These are phyloP conservation scores for Thomomys bottae DNA, from an alignment of 2,113 vertebrate genomes.

Conservation along the genomic window DNA sequence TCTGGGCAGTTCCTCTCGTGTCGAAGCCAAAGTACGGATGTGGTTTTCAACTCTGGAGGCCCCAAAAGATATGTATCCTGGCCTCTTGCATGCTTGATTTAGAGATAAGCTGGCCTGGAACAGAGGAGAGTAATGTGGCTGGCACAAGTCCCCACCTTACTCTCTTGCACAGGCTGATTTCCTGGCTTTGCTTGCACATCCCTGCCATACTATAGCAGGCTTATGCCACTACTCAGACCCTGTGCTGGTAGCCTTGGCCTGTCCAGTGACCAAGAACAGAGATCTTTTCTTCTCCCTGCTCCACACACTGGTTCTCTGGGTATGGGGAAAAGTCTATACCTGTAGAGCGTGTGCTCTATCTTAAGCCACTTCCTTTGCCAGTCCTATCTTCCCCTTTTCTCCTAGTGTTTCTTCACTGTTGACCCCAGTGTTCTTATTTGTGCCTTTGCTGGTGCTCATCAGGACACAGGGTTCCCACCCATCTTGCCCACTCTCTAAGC, in stretches of 20 bases:
- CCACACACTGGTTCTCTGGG: background rate
- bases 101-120: constrained; percentile 69
- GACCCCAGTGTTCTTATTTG: background rate
- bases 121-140: background rate
- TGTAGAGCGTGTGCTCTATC: background rate
- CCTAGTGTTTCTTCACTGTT: accelerated
- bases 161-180: accelerated
- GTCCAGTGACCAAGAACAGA: accelerated
- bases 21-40: constrained; percentile 74
- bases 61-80: constrained; percentile 68
- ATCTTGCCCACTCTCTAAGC: background rate
- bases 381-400: too few relatives aligned
- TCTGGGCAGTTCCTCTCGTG: constrained; percentile 66
- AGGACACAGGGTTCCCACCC: background rate
- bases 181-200: background rate
- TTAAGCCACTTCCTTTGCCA: too few relatives aligned
- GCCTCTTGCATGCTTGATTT: constrained; percentile 49
- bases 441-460: accelerated
- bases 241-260: background rate
- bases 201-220: accelerated
- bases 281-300: background rate
- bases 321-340: too few relatives aligned
- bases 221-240: background rate
- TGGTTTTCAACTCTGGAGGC: constrained; percentile 78
- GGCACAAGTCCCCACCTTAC: background rate